phyloP scores from a whole-genome alignment of 1,140 invertebrate genomes.

The Oryctes rhinoceros region DNA sequence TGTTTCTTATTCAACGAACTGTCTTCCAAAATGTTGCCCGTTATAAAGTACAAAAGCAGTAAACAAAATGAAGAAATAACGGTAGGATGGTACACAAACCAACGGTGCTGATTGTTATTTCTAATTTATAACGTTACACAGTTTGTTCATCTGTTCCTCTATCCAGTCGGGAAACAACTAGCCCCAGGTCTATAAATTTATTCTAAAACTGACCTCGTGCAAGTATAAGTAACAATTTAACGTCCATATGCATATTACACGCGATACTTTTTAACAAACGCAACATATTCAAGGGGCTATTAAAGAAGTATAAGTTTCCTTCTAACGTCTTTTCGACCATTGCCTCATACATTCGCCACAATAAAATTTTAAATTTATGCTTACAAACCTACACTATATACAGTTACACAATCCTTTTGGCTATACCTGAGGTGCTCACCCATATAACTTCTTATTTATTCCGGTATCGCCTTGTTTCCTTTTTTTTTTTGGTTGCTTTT shows the following conservation, averaged over 20 bases:
- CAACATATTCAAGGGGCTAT: neutral
- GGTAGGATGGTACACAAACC: neutral
- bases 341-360: neutral
- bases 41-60: too few relatives aligned
- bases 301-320: neutral
- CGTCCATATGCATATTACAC: neutral
- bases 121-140: slow-evolving; percentile 4
- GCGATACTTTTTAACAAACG: neutral
- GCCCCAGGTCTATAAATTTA: neutral
- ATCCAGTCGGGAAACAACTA: neutral
- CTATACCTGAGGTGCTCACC: neutral
- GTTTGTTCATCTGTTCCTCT: neutral
- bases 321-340: neutral
- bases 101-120: neutral
- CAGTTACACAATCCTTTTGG: slow-evolving; percentile 1
- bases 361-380: slow-evolving; percentile 12
- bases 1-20: neutral
- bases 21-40: neutral
- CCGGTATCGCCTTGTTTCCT: neutral
- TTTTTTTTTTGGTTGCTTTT: neutral
- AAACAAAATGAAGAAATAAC: neutral
- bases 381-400: neutral
- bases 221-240: too few relatives aligned
- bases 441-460: slow-evolving; percentile 4
- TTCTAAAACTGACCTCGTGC: too few relatives aligned